Evolutionary conservation across 2,797 vertebrate species (phyloP).

Genomic region (Acanthurus leucopareius): DNA sequence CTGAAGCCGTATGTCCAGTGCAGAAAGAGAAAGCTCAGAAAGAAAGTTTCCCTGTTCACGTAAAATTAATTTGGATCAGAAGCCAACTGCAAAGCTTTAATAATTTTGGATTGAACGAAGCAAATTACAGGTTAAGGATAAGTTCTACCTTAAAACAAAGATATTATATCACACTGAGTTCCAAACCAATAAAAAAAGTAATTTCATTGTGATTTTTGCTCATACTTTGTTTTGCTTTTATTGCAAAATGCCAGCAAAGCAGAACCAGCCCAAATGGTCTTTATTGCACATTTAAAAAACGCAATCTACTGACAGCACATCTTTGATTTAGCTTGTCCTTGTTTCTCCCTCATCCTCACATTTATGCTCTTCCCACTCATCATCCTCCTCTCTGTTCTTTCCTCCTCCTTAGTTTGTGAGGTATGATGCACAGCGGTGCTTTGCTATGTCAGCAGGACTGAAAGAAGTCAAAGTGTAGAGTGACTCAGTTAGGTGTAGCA

Average conservation of each 20-base stretch:
- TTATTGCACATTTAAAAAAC: constrained; percentile 21
- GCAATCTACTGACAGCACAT: constrained; percentile 25
- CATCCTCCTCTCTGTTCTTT: constrained; percentile 44
- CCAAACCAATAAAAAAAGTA: neutral
- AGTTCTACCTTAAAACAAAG: neutral
- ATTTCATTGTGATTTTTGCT: neutral
- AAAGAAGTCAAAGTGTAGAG: constrained; percentile 65
- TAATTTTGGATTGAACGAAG: constrained; percentile 22
- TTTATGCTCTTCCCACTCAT: constrained; percentile 56
- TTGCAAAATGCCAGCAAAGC: neutral
- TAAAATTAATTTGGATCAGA: constrained; percentile 5
- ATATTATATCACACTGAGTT: constrained; percentile 10
- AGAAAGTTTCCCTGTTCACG: neutral
- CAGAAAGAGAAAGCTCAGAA: neutral
- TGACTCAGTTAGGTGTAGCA: constrained; percentile 52
- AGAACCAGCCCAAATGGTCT: neutral
- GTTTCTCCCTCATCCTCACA: constrained; percentile 31
- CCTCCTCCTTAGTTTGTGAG: constrained; percentile 49
- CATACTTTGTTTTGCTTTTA: constrained; percentile 3
- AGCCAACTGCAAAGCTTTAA: neutral
- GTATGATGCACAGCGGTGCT: constrained; percentile 50
- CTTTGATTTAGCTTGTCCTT: constrained; percentile 39
- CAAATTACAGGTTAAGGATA: constrained; percentile 12
- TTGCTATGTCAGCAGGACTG: constrained; percentile 64
- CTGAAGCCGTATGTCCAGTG: neutral